phyloP scores from a whole-genome alignment of 2,113 vertebrate species.

The Laterallus jamaicensis region DNA sequence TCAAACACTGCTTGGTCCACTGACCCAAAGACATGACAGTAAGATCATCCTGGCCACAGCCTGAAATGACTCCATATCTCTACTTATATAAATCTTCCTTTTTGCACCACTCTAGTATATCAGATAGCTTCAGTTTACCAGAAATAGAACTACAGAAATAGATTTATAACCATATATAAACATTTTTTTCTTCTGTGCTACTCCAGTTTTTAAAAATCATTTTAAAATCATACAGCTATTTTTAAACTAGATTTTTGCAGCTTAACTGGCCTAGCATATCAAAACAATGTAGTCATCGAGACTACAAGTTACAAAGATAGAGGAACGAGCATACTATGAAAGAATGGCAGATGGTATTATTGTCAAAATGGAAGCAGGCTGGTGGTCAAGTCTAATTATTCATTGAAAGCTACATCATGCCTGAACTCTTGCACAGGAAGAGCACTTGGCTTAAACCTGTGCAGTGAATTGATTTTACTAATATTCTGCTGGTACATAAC shows the following conservation, averaged over 20 bases:
- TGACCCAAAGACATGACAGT: neutral
- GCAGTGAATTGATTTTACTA: neutral
- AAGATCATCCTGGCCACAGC: conserved; percentile 6
- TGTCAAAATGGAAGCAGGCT: conserved; percentile 16
- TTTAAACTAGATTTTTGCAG: conserved; percentile 54
- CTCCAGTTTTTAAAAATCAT: conserved; percentile 54
- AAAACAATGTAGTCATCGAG: conserved; percentile 61
- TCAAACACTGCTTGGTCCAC: neutral
- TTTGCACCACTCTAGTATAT: neutral
- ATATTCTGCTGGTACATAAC: neutral
- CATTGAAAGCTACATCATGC: neutral
- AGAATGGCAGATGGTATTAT: conserved; percentile 40
- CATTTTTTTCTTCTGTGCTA: conserved; percentile 24
- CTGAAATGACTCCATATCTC: neutral
- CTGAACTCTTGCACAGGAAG: neutral
- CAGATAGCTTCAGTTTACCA: conserved; percentile 30
- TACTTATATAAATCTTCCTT: neutral
- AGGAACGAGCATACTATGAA: neutral
- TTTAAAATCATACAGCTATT: conserved; percentile 51
- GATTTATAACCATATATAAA: conserved; percentile 60
- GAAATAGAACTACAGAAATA: conserved; percentile 61
- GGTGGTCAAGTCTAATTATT: neutral
- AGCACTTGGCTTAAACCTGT: neutral
- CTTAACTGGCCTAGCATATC: conserved; percentile 40
- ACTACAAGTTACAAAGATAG: neutral